Conservation (phyloP, 2,113 vertebrate species). For the Phainopepla nitens region DNA sequence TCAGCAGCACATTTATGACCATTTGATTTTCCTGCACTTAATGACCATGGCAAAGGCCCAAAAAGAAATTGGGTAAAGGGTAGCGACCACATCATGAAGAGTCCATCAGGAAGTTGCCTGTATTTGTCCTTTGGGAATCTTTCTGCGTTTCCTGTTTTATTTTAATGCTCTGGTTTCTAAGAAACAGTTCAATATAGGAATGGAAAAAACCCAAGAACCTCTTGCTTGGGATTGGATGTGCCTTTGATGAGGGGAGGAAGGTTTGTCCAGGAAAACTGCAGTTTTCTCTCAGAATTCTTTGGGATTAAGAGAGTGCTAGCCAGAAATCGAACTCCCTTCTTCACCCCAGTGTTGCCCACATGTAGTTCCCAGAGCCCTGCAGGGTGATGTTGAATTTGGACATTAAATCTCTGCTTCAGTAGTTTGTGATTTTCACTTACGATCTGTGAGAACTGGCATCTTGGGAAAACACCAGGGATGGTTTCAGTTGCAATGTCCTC, state of each 20-base stretch:
- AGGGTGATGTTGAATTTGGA: not conserved
- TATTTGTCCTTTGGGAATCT: not conserved
- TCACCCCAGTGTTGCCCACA: accelerated
- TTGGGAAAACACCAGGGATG: not conserved
- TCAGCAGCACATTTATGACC: not conserved
- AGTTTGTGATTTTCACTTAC: not conserved
- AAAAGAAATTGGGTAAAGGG: not conserved
- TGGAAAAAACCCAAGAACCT: not conserved
- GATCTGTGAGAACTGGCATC: not conserved
- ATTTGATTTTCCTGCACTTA: not conserved
- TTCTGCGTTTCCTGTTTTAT: not conserved
- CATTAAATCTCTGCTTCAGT: not conserved
- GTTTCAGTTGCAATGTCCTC: not conserved
- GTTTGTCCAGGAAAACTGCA: not conserved
- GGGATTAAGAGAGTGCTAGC: not conserved
- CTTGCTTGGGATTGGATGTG: not conserved
- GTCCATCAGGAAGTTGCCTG: not conserved
- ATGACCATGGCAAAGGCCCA: not conserved
- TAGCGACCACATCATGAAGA: not conserved
- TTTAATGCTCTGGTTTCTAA: slow-evolving; percentile 1
- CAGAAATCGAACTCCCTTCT: not conserved
- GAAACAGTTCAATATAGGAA: not conserved
- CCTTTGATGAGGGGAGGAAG: not conserved
- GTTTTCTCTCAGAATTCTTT: not conserved
- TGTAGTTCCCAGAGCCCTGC: not conserved